These are phyloP conservation scores for Cryptoprocta ferox DNA, from an alignment of 2,797 vertebrate genomes.

Conservation along the genomic window DNA sequence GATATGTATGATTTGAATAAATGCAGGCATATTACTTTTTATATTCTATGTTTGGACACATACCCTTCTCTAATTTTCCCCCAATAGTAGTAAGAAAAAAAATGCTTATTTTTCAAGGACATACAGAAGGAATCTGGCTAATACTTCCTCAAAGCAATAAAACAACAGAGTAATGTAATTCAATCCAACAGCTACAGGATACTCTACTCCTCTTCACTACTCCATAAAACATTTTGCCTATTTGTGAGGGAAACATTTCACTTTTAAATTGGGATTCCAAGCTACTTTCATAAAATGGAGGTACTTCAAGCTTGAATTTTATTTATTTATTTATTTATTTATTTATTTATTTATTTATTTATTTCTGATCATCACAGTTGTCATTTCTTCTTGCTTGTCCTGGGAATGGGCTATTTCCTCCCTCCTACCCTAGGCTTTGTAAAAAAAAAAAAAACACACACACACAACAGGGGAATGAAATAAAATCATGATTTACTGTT, in stretches of 20 bases:
- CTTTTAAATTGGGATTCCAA: conserved; percentile 10
- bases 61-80: background rate
- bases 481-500: background rate
- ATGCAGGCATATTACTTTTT: background rate
- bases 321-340: background rate
- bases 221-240: background rate
- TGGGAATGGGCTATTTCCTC: background rate
- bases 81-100: background rate
- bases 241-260: conserved; percentile 9
- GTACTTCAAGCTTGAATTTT: background rate
- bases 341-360: background rate
- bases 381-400: conserved; percentile 17
- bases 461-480: background rate
- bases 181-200: background rate
- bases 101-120: background rate
- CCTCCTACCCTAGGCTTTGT: background rate
- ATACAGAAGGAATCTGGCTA: background rate
- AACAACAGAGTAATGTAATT: background rate
- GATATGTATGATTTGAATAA: background rate
- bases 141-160: background rate
- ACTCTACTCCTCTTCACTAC: background rate
- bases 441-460: conserved; percentile 6
- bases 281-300: background rate
- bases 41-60: background rate
- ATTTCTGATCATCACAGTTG: background rate